These are phyloP conservation scores for Corbicula japonica DNA, from an alignment of 2,888 invertebrate genomes.

Conservation along the genomic window DNA sequence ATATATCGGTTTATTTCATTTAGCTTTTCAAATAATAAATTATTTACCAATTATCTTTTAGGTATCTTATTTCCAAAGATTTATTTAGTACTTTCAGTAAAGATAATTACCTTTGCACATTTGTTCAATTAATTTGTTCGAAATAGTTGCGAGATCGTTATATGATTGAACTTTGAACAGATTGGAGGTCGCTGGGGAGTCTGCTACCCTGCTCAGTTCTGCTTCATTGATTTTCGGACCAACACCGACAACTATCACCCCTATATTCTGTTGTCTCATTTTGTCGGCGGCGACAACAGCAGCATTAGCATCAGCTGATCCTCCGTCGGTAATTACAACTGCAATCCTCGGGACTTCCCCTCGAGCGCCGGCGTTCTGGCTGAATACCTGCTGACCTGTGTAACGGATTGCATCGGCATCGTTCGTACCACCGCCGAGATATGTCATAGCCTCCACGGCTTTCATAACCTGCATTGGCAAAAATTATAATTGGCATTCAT, in stretches of 20 bases:
- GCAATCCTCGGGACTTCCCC: constrained; percentile 64
- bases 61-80: not conserved
- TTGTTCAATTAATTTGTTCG: constrained; percentile 59
- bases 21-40: not conserved
- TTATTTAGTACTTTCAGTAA: not conserved
- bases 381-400: constrained; percentile 62
- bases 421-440: constrained; percentile 71
- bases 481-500: not conserved
- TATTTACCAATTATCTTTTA: not conserved
- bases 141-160: constrained; percentile 58
- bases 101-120: constrained; percentile 61
- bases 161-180: constrained; percentile 67
- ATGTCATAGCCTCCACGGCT: constrained; percentile 61
- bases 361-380: constrained; percentile 58
- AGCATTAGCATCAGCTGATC: constrained; percentile 45
- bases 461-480: constrained; percentile 40
- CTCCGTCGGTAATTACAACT: constrained; percentile 66
- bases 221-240: constrained; percentile 55
- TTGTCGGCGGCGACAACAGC: constrained; percentile 56
- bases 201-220: constrained; percentile 69
- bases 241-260: constrained; percentile 68
- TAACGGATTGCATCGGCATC: constrained; percentile 69
- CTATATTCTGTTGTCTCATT: constrained; percentile 53
- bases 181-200: constrained; percentile 53
- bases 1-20: not conserved